phyloP scores from a whole-genome alignment of 1,140 invertebrate genomes.

The Mamestra configurata region DNA sequence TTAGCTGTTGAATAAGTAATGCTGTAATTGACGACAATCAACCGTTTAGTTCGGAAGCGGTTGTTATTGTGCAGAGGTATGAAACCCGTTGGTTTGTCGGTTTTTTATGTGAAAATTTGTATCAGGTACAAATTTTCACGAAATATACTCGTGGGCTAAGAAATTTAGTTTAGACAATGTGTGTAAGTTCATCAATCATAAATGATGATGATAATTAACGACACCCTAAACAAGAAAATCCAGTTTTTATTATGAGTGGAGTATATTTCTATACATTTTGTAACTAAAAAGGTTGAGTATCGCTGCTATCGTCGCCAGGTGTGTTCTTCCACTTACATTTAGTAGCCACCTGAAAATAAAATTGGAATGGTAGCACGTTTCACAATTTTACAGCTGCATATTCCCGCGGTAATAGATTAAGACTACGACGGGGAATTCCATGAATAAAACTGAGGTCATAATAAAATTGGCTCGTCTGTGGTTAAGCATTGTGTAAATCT shows the following conservation, averaged over 20 bases:
- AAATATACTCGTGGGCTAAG: no score
- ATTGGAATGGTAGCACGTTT: not conserved
- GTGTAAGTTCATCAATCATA: no score
- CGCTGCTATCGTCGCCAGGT: slow-evolving; percentile 5
- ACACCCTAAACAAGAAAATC: no score
- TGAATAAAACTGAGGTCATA: slow-evolving; percentile 14
- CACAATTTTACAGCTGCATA: slow-evolving; percentile 11
- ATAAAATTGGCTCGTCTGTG: not conserved
- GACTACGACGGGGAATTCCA: slow-evolving; percentile 8
- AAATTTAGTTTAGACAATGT: no score
- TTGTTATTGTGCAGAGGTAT: slow-evolving; percentile 3
- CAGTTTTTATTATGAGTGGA: no score
- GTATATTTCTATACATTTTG: not conserved
- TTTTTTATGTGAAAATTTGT: no score
- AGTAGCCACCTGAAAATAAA: slow-evolving; percentile 18
- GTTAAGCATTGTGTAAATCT: slow-evolving; percentile 4
- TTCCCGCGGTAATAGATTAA: slow-evolving; percentile 24
- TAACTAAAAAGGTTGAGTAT: slow-evolving; percentile 18
- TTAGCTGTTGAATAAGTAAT: slow-evolving; percentile 34
- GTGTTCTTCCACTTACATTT: not conserved
- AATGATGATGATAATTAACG: no score
- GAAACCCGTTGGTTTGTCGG: not conserved
- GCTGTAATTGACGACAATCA: slow-evolving; percentile 35
- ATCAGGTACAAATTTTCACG: no score
- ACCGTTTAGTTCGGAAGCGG: slow-evolving; percentile 11